A percentile compares a stretch with the other conserved stretches of the same genome.
phyloP scores from a whole-genome alignment of 2,797 vertebrate genomes.

The Enteromius trimaculatus region DNA sequence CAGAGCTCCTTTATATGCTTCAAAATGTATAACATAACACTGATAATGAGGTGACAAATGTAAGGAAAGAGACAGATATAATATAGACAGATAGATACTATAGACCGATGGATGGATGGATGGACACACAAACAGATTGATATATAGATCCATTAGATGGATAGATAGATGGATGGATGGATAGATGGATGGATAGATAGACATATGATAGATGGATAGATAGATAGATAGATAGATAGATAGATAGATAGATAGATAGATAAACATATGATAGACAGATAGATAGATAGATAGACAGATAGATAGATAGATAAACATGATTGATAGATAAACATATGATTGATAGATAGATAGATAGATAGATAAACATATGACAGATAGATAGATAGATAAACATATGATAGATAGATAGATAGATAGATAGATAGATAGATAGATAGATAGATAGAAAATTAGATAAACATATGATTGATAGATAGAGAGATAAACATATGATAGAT shows the following conservation, averaged over 20 bases:
- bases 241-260: background rate
- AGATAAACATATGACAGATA: too few relatives aligned
- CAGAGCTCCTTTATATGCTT: background rate
- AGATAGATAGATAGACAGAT: background rate
- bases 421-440: too few relatives aligned
- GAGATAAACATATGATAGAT: too few relatives aligned
- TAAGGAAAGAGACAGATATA: background rate
- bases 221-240: background rate
- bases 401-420: too few relatives aligned
- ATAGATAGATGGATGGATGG: background rate
- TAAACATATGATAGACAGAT: background rate
- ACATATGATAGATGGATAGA: background rate
- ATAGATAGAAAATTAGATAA: too few relatives aligned
- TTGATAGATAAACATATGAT: too few relatives aligned
- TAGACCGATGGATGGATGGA: background rate
- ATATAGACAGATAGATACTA: background rate
- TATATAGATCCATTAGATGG: too few relatives aligned
- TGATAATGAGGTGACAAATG: background rate
- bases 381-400: too few relatives aligned
- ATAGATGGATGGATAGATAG: background rate
- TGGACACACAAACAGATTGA: fast-evolving
- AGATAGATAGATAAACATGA: too few relatives aligned
- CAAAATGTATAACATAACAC: background rate
- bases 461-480: too few relatives aligned
- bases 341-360: too few relatives aligned